Evolutionary conservation across 2,888 invertebrate species (phyloP), one percentile per base, ranked within the genome.

Genomic region (Orthonychiurus folsomi): DNA sequence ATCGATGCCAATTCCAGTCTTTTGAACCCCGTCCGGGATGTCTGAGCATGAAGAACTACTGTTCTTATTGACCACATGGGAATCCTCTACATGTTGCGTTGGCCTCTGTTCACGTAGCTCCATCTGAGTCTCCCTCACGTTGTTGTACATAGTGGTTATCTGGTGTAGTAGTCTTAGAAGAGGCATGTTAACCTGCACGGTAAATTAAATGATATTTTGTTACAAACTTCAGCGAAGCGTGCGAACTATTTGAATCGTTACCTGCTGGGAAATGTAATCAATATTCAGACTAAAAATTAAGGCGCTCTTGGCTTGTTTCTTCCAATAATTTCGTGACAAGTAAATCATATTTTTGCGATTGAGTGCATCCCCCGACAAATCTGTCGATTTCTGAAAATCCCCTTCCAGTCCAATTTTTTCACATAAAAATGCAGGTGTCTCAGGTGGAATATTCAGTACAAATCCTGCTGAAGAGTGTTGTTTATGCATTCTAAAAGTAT

Each of bases 91-190:
- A 28, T 67, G 61, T 58, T 66, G 57, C 0, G 60, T 52, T 1
- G 73, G 74, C 20, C 71, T 52, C 69, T 88, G 87, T 72, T 88
- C 88, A 70, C 89, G 86, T 64, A 95, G 81, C 75, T 94, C 94
- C 72, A 87, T 86, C 76, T 93, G 91, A 0, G 94, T 94, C 76
- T 94, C 93, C 76, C 93, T 91, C 1, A 95, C 93, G 77, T 94
- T 95, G 78, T 93, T 93, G 78, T 94, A 93, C 93, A 96, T 94
- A 75, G 93, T 94, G 74, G 89, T 90, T 75, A 96, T 94, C 80
- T 96, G 96, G 79, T 96, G 94, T 63, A 95, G 81, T 59, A 96
- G 82, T 59, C 96, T 81, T 55, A 96, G 79, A 48, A 96, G 79
- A 0, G 95, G 94, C 94, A 96, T 94, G 78, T 96, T 96, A 1